A percentile compares a stretch with the other conserved stretches of the same genome.
phyloP scores from a whole-genome alignment of 1,140 invertebrate genomes.

The Zaprionus inermis region DNA sequence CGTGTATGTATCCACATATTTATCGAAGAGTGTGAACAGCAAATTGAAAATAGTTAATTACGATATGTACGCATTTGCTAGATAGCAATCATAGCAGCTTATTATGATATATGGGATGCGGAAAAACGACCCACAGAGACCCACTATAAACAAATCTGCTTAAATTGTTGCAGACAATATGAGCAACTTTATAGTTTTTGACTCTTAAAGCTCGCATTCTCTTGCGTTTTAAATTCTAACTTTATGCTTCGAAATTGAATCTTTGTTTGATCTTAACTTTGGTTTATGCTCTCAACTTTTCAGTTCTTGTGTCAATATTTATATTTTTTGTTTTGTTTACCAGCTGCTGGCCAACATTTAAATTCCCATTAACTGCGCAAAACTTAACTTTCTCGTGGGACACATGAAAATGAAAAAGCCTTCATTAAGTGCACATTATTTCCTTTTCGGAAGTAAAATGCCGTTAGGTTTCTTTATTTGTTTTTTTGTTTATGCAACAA shows the following conservation, averaged over 20 bases:
- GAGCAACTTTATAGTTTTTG: neutral
- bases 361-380: slow-evolving; percentile 1
- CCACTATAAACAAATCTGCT: neutral
- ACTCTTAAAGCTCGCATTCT: neutral
- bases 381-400: slow-evolving; percentile 1
- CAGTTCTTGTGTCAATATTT: neutral
- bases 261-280: slow-evolving; percentile 1
- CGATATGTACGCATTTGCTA: slow-evolving; percentile 26
- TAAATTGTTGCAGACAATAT: neutral
- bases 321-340: neutral
- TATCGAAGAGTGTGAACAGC: slow-evolving; percentile 46
- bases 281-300: neutral
- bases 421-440: slow-evolving; percentile 12
- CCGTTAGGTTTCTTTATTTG: slow-evolving; percentile 1
- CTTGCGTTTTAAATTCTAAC: neutral
- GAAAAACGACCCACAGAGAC: neutral
- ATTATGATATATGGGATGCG: neutral
- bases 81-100: slow-evolving; percentile 4
- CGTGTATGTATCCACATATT: slow-evolving; percentile 4
- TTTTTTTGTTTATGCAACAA: slow-evolving; percentile 13
- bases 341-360: slow-evolving; percentile 4
- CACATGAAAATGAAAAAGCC: slow-evolving; percentile 4
- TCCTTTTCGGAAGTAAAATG: slow-evolving; percentile 15
- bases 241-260: neutral
- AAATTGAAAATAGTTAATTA: slow-evolving; percentile 56